Base-by-base conservation (phyloP, 2,113 vertebrate species). In the Morone saxatilis region DNA sequence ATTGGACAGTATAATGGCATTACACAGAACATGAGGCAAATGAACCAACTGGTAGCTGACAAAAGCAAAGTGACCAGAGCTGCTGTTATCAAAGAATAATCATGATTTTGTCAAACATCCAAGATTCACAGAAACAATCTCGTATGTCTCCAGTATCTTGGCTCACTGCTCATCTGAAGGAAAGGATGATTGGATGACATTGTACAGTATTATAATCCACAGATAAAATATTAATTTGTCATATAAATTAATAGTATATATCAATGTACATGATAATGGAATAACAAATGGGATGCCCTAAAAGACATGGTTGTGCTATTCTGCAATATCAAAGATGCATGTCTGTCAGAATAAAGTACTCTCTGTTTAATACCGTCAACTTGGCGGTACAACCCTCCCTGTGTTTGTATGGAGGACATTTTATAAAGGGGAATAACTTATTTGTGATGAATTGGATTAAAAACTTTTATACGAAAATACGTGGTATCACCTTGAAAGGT, bases 171-270 rank as follows among this genome's bases (percentile, higher is more conserved):
- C 31, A 59, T 48, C 53, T 70, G 17, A 73, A n/a, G 73, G 47
- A 81, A 56, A 76, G 36, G 43, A 76, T 25, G 20, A 50, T 76
- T 51, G 54, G 40, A 41, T 38, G 63, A 61, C 57, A 65, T 45
- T 78, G 41, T 81, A 20, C 36, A 13, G 36, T 41, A 76, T 79
- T 57, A 20, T 12, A 76, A 76, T 56, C 43, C 25, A 61, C 38
- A 56, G 20, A 82, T 88, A 41, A 86, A 86, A 75, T 19, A 88
- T 85, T 74, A 65, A 90, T 86, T 83, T 61, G 71, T 79, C 31
- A 31, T 31, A 31, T 31, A 31, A 31, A 31, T 31, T 2, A 31
- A 31, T 31, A 31, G 31, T 31, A 31, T 31, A 31, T 31, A 31
- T 31, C 31, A 76, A 88, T 84, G 71, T 76, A 79, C 71, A 54